phyloP scores from a whole-genome alignment of 2,888 invertebrate species.

The Pediacus dermestoides region DNA sequence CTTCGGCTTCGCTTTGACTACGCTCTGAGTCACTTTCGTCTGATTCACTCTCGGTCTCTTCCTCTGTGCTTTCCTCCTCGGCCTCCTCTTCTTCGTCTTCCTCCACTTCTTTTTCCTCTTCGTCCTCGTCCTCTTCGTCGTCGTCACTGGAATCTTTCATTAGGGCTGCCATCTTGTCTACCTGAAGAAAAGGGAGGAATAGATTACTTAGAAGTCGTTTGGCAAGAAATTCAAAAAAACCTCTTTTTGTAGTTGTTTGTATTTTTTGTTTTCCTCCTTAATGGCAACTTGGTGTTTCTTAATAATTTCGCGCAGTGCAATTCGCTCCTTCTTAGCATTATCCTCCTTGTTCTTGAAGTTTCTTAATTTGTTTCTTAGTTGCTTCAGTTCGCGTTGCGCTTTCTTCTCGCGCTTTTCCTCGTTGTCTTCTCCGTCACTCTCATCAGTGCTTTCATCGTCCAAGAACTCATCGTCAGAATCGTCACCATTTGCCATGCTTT shows the following conservation, averaged over 20 bases:
- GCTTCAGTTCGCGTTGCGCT: conserved; percentile 66
- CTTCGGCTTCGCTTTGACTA: conserved; percentile 54
- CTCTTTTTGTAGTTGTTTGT: conserved; percentile 78
- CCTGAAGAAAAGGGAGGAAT: conserved; percentile 52
- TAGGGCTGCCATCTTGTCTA: conserved; percentile 85
- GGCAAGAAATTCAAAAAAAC: conserved; percentile 51
- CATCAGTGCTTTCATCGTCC: conserved; percentile 56
- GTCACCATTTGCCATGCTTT: conserved; percentile 55
- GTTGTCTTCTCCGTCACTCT: conserved; percentile 65
- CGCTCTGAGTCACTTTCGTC: conserved; percentile 67
- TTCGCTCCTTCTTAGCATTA: conserved; percentile 74
- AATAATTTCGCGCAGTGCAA: conserved; percentile 73
- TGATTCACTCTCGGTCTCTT: conserved; percentile 60
- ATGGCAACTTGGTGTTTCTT: conserved; percentile 76
- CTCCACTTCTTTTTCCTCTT: conserved; percentile 60
- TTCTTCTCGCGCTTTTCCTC: conserved; percentile 59
- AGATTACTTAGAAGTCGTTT: too few relatives aligned
- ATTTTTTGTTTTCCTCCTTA: conserved; percentile 77
- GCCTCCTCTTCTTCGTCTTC: conserved; percentile 50
- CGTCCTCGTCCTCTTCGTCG: conserved; percentile 59
- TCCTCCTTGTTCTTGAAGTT: conserved; percentile 62
- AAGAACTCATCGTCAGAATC: conserved; percentile 55
- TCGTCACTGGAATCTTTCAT: conserved; percentile 78
- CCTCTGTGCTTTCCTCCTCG: conserved; percentile 63
- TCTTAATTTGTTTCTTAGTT: conserved; percentile 55